Base-by-base conservation (phyloP, 2,113 vertebrate genomes). In the Paedocypris sp. region DNA sequence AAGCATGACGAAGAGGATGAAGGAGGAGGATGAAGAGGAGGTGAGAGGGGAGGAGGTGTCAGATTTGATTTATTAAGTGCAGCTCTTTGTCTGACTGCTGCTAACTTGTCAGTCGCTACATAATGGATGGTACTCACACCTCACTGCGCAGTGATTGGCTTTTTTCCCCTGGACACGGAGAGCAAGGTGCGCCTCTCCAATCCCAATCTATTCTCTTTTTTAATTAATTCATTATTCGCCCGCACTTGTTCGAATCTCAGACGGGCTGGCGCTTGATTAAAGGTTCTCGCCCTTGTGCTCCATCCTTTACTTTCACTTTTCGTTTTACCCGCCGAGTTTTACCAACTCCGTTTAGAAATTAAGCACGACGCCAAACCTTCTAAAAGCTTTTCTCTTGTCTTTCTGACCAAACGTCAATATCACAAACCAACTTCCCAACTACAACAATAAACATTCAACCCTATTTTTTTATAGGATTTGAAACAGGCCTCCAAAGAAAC, bases 21-120 rank as follows among this genome's bases (percentile, higher is more conserved):
- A 70, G 70, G 71, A 79, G 76, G 32, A 75, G 78, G 73, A 81
- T 73, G 86, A 87, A 84, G 71, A 65, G 75, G 88, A 87, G 87
- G 81, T 86, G 80, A 84, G 89, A 89, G 78, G 85, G 87, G 87
- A 88, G 82, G 66, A 68, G 82, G 82, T 93, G 92, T 91, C 90
- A 90, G 79, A 79, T 91, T 90, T 93, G 91, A 95, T 93, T 94
- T 93, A 95, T 93, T 88, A 88, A 89, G 87, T 90, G 78, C 83
- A 84, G 77, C 83, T 91, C 77, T 77, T 58, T 66, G 77, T 79
- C 80, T 82, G 84, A 87, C 85, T 86, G 81, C 85, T 77, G 72
- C 83, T 85, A 82, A 85, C 83, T 88, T 89, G 86, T 88, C 89
- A 87, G 86, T 86, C 83, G 82, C 77, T 74, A 76, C 79, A 78